Evolutionary conservation across 2,888 invertebrate species (phyloP), one percentile per base, ranked within the genome.

Genomic region (Xestia c-nigrum): DNA sequence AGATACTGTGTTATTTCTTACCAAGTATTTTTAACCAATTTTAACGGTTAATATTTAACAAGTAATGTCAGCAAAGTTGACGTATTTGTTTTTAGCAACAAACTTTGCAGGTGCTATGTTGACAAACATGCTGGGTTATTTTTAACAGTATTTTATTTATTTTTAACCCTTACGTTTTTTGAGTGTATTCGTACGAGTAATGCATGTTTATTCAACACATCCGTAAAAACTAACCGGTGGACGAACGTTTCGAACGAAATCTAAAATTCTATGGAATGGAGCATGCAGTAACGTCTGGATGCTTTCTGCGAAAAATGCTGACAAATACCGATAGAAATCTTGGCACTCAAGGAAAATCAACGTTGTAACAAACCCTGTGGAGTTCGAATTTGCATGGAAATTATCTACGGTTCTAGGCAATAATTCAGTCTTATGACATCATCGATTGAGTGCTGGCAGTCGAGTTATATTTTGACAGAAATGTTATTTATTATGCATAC

Each of bases 281-380:
- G 9, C 12, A 43, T 21, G 4, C 40, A 43, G 9, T 12, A 47
- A 14, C 5, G 31, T 2, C 31, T 24, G 52, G 16, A 63, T 76
- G 16, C 16, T 66, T 79, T 80, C 83, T 61, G 40, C n/a, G 69
- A 79, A 82, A n/a, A 83, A 43, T 46, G n/a, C 47, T 78, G 59
- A 66, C 61, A 21, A 59, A 83, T 59, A 61, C 38, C 40, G 21
- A n/a, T 40, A 24, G 0, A 38, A 65, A 69, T 68, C 47, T 59
- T 70, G 7, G 6, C 61, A 59, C 38, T 16, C 31, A 61, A 69
- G 38, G 66, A 78, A 70, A 66, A 47, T 50, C 24, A 61, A 66
- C 84, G 21, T 6, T 19, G 43, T 21, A 4, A 5, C 21, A 1
- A 38, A 46, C 10, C 14, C 0, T 1, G 5, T 24, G 12, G 40